Percentiles rank a stretch among this genome's conserved stretches.
Evolutionary conservation across 2,113 vertebrate genomes (phyloP).

Genomic region (Elephantulus edwardii): DNA sequence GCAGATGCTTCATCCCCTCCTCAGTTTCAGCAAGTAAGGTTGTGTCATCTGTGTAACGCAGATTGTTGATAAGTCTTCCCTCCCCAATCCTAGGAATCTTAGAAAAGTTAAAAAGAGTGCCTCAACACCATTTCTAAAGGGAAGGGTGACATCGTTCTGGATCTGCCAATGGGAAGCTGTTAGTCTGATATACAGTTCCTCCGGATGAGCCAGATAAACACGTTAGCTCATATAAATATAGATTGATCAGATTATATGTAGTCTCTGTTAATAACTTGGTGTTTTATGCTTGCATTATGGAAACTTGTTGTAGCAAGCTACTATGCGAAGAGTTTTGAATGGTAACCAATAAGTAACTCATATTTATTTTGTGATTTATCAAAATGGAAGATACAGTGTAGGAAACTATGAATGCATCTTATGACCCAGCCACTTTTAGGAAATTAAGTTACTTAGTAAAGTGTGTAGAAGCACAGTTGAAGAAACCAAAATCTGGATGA

Average conservation of each 20-base stretch:
- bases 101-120: background rate
- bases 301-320: background rate
- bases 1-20: no score
- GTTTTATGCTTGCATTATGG: background rate
- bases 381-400: background rate
- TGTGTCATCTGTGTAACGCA: no score
- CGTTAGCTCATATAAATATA: background rate
- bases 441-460: background rate
- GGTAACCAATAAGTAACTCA: background rate
- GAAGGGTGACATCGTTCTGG: background rate
- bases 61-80: no score
- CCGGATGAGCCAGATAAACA: background rate
- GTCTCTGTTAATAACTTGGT: background rate
- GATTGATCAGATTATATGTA: background rate
- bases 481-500: no score
- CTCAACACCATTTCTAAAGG: background rate
- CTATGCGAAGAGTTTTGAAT: background rate
- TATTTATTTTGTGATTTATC: background rate
- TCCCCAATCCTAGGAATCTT: no score
- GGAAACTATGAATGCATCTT: background rate
- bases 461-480: background rate
- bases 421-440: background rate
- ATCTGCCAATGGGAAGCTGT: background rate
- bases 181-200: background rate
- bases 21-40: no score